Conservation (phyloP, 1,140 invertebrate species). For the Pinna nobilis region DNA sequence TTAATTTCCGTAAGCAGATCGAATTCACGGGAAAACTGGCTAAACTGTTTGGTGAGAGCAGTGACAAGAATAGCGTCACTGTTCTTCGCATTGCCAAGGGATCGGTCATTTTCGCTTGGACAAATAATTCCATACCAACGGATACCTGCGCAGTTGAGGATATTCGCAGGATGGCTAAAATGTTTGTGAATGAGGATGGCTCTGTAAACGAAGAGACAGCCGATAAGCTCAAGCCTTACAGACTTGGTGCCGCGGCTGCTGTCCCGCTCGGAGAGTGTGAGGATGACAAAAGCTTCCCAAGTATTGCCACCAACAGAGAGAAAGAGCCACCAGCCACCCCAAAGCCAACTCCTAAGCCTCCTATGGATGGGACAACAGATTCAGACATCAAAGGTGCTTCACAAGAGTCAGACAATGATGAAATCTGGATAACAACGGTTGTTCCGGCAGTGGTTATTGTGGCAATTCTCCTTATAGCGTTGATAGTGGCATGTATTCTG, state of each 20-base stretch:
- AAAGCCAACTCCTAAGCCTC: conserved; percentile 17
- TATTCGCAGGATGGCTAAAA: conserved; percentile 82
- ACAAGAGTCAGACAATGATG: conserved; percentile 76
- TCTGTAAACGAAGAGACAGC: conserved; percentile 79
- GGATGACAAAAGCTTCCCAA: conserved; percentile 66
- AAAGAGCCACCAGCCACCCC: conserved; percentile 11
- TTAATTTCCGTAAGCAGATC: conserved; percentile 79
- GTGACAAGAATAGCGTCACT: conserved; percentile 82
- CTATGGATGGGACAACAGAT: conserved; percentile 21
- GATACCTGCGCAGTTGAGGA: conserved; percentile 84
- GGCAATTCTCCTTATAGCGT: conserved; percentile 90
- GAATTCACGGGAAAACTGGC: conserved; percentile 87
- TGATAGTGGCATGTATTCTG: conserved; percentile 90
- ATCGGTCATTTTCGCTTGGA: conserved; percentile 83
- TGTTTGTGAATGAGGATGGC: conserved; percentile 77
- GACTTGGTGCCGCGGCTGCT: conserved; percentile 80
- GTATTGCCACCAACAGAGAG: not conserved
- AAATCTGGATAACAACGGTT: conserved; percentile 92
- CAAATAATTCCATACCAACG: conserved; percentile 85
- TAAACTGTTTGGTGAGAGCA: conserved; percentile 81
- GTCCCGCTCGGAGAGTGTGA: conserved; percentile 84
- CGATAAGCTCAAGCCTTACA: conserved; percentile 84
- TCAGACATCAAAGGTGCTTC: conserved; percentile 30
- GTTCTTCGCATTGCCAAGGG: conserved; percentile 79
- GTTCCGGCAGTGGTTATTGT: conserved; percentile 92